phyloP scores from a whole-genome alignment of 1,140 invertebrate species.

The Neuroterus valhalla region DNA sequence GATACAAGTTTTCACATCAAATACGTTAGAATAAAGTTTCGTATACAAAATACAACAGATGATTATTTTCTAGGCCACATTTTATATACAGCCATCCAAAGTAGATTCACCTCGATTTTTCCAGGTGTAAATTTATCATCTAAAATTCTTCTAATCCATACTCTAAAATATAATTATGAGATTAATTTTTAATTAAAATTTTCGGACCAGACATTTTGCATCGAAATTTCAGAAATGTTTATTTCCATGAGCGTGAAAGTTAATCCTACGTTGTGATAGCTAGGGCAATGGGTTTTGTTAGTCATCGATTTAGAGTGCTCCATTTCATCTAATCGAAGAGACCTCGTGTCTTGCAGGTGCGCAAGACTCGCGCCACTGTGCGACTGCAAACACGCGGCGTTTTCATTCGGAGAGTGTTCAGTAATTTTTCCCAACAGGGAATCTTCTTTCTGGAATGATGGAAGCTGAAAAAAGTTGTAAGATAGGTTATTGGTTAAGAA shows the following conservation, averaged over 20 bases:
- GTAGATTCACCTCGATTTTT: too few relatives aligned
- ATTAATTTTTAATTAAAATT: too few relatives aligned
- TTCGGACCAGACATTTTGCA: too few relatives aligned
- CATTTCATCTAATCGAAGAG: conserved; percentile 43
- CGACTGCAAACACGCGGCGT: conserved; percentile 21
- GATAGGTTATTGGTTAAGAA: conserved; percentile 49
- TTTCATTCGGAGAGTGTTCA: neutral
- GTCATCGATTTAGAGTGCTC: conserved; percentile 29
- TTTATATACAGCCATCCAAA: too few relatives aligned
- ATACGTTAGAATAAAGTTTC: too few relatives aligned
- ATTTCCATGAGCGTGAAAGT: neutral
- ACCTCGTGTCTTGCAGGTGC: conserved; percentile 31
- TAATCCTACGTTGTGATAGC: neutral
- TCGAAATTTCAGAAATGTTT: neutral
- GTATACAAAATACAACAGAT: too few relatives aligned
- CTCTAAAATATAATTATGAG: too few relatives aligned
- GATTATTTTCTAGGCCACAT: too few relatives aligned
- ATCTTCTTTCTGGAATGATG: neutral
- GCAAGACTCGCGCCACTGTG: conserved; percentile 24
- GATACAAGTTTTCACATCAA: too few relatives aligned
- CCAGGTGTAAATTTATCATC: too few relatives aligned
- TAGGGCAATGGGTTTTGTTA: neutral
- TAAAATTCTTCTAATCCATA: too few relatives aligned
- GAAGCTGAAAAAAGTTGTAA: conserved; percentile 32
- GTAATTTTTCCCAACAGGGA: neutral